Evolutionary conservation across 2,888 invertebrate species (phyloP), one percentile per base, ranked within the genome.

Genomic region (Trissonchulus sp.): DNA sequence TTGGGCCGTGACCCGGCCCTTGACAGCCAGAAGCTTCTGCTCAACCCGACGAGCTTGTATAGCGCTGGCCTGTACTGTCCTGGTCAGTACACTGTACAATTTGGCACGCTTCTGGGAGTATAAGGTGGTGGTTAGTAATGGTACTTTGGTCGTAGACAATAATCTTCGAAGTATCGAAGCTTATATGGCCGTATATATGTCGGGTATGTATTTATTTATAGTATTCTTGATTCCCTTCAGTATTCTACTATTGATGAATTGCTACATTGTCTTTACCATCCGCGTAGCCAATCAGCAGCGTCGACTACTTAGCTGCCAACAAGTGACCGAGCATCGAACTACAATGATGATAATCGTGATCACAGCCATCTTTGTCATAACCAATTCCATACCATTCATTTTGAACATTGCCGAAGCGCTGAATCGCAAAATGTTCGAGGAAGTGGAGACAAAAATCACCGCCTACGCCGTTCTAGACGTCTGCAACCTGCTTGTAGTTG

Each of bases 1-100:
- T 36, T 69, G 71, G 71, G 71, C 71, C 28, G 71, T 69, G 23
- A 33, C 33, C 34, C 71, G 71, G 28, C 71, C 71, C 15, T 34
- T 69, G 8, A 33, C 34, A 18, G 71, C 71, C 34, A 30, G 34
- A 23, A 35, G 8, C n/a, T 69, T 69, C n/a, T 34, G 71, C 28
- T 48, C 48, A 48, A 34, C 23, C 15, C 71, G 71, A 28, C 33
- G 37, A 69, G 71, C 71, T 31, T n/a, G 34, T 3, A 15, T 31
- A 15, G 37, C 71, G 3, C 34, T 69, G 36, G 33, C 36, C 3
- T 8, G 23, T n/a, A 36, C 37, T 3, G 34, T 69, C 3, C 15
- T 33, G 34, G 2, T n/a, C 3, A 3, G 33, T 28, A 69, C 36
- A 8, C 33, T 36, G 8, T 69, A 69, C 37, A 69, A 69, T 36